Evolutionary conservation across 2,113 vertebrate species (phyloP).

Genomic region (Aptenodytes forsteri): DNA sequence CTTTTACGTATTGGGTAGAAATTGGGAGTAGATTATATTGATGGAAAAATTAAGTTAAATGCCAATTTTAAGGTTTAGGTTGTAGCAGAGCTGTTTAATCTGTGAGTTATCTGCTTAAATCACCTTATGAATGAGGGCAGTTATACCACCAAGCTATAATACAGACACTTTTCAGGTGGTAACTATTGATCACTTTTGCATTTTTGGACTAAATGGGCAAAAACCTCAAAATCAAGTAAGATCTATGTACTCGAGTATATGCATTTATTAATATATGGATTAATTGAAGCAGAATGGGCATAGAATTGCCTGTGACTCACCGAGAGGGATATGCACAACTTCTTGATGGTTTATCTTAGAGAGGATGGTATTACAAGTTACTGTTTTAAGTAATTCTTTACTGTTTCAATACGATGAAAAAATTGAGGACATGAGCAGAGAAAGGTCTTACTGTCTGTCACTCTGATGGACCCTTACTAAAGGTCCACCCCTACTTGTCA

Average conservation of each 20-base stretch:
- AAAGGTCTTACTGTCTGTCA: neutral
- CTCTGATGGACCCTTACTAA: neutral
- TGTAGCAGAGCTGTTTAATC: conserved; percentile 57
- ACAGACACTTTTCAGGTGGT: neutral
- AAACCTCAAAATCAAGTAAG: conserved; percentile 18
- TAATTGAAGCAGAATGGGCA: conserved; percentile 29
- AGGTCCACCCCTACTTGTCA: neutral
- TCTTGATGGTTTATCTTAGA: neutral
- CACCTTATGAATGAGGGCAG: conserved; percentile 29
- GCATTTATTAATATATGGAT: conserved; percentile 33
- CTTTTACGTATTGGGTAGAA: neutral
- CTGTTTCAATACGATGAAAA: neutral
- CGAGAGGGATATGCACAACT: neutral
- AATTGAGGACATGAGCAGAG: neutral
- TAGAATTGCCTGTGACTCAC: neutral
- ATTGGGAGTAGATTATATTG: neutral
- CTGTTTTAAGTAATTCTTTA: neutral
- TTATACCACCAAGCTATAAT: conserved; percentile 41
- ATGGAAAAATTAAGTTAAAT: conserved; percentile 53
- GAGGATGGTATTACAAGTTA: neutral
- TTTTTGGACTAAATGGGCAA: conserved; percentile 46
- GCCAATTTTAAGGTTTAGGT: conserved; percentile 41
- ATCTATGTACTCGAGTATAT: conserved; percentile 9
- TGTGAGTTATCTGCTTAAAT: conserved; percentile 49
- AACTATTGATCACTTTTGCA: conserved; percentile 60